phyloP scores from a whole-genome alignment of 2,888 invertebrate genomes.

The Luperina testacea region DNA sequence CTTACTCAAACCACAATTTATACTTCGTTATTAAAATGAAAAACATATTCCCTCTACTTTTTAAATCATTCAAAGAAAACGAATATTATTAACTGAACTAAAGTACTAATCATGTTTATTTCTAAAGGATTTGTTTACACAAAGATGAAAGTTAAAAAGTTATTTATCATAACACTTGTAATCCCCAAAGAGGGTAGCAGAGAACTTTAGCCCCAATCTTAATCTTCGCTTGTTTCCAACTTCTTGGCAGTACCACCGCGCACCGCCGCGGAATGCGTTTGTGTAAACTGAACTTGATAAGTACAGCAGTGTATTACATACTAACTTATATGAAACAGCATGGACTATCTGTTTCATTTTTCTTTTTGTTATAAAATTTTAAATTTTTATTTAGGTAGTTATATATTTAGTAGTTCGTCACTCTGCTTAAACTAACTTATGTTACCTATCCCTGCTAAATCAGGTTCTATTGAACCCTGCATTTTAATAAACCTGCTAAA shows the following conservation, averaged over 20 bases:
- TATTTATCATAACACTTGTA: slow-evolving; percentile 37
- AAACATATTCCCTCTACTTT: not conserved
- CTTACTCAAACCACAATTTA: not conserved
- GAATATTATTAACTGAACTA: not conserved
- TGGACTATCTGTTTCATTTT: no score
- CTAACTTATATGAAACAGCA: no score
- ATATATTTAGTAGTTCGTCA: not conserved
- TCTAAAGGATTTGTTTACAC: not conserved
- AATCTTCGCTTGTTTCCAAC: slow-evolving; percentile 41
- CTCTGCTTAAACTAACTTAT: not conserved
- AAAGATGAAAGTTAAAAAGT: slow-evolving; percentile 36
- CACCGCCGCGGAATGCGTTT: slow-evolving; percentile 31
- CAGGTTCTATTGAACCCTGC: not conserved
- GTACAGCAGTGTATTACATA: slow-evolving; percentile 12
- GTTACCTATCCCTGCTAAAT: not conserved
- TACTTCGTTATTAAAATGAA: not conserved
- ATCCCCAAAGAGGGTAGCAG: slow-evolving; percentile 27
- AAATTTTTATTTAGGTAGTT: no score
- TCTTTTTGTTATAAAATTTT: no score
- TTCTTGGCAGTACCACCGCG: slow-evolving; percentile 27
- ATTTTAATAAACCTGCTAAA: not conserved
- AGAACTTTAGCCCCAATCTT: slow-evolving; percentile 32
- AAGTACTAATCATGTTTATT: slow-evolving; percentile 2
- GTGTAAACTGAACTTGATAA: slow-evolving; percentile 18
- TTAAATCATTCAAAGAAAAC: not conserved